Conservation (phyloP, 2,888 invertebrate genomes). For the Didymodactylos carnosus region DNA sequence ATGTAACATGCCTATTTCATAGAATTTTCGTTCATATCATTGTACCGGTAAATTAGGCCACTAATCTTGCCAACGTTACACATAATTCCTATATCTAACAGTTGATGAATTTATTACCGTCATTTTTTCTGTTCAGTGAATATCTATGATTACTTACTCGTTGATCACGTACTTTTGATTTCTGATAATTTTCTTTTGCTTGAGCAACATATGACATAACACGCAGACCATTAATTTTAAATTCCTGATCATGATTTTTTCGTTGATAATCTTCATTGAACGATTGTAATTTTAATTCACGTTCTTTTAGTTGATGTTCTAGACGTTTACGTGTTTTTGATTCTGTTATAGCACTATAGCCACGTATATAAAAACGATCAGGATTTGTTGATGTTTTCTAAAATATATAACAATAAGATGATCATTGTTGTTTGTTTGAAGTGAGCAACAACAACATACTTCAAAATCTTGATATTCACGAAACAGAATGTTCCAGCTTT, state of each 20-base stretch:
- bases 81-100: no score
- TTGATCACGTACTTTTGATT: background rate
- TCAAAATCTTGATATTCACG: background rate
- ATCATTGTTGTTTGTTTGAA: no score
- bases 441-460: no score
- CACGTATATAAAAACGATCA: background rate
- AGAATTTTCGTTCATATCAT: no score
- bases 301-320: background rate
- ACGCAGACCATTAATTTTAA: background rate
- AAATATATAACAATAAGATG: background rate
- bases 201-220: background rate
- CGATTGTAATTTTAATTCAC: background rate
- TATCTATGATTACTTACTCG: no score
- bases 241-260: background rate
- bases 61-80: no score
- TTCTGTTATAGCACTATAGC: background rate
- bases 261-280: background rate
- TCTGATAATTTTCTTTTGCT: background rate
- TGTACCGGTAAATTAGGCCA: no score
- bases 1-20: no score
- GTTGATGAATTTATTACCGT: no score
- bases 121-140: no score
- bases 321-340: background rate
- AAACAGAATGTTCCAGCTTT: background rate
- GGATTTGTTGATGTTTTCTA: background rate